These are phyloP conservation scores for Coranthus polyacanthus DNA, from an alignment of 2,797 vertebrate genomes.

Conservation along the genomic window DNA sequence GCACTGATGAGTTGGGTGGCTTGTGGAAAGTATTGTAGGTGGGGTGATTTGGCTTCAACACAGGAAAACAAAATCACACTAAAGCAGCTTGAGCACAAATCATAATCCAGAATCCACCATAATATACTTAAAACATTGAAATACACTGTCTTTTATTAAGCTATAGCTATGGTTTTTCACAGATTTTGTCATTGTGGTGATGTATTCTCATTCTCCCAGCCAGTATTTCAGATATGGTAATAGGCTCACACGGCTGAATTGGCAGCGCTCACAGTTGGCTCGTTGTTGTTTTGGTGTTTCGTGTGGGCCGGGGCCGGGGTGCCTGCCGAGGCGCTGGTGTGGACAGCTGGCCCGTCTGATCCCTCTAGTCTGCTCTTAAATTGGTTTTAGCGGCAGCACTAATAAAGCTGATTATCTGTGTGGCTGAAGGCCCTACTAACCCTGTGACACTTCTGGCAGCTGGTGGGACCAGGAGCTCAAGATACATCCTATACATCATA, in stretches of 20 bases:
- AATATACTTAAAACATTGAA: not conserved
- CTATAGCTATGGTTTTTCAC: not conserved
- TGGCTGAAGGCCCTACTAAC: constrained; percentile 91
- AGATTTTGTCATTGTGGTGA: not conserved
- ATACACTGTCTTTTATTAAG: too few species aligned
- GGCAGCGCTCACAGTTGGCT: constrained; percentile 64
- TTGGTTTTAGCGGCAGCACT: constrained; percentile 93
- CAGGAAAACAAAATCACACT: not conserved
- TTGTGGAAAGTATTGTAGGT: constrained; percentile 7
- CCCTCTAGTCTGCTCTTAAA: constrained; percentile 93
- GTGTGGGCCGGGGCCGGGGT: constrained; percentile 56
- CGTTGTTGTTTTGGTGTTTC: constrained; percentile 72
- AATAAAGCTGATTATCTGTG: constrained; percentile 96
- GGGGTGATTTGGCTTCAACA: not conserved
- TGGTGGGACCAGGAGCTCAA: constrained; percentile 78
- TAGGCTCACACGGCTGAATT: constrained; percentile 57
- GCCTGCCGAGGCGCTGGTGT: constrained; percentile 79
- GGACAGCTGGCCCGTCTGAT: constrained; percentile 97
- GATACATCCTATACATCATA: constrained; percentile 28
- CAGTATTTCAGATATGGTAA: constrained; percentile 50
- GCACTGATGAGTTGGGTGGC: constrained; percentile 17
- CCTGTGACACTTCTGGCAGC: constrained; percentile 89
- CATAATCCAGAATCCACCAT: not conserved
- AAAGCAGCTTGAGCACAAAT: not conserved
- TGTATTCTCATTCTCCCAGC: constrained; percentile 12